A percentile compares a stretch with the other conserved stretches of the same genome.
Conservation (phyloP, 2,797 vertebrate species). For the Sebastiscus albofasciatus region DNA sequence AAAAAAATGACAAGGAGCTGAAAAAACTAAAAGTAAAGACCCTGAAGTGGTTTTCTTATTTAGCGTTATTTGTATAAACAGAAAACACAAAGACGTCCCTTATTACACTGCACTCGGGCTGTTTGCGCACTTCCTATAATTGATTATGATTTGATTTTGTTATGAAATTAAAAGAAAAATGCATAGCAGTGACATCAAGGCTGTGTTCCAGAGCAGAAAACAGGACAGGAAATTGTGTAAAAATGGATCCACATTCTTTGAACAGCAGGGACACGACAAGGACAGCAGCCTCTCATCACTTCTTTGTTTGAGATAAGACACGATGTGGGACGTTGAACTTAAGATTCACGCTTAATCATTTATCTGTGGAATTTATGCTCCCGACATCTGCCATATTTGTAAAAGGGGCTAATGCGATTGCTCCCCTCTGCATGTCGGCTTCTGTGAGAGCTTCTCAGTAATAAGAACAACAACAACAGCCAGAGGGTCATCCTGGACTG, state of each 20-base stretch:
- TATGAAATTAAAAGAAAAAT: slow-evolving; percentile 9
- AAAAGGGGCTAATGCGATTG: background rate
- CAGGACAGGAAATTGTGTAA: slow-evolving; percentile 7
- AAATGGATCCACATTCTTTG: slow-evolving; percentile 8
- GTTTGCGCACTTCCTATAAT: background rate
- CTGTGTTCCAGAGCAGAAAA: background rate
- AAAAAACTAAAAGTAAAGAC: slow-evolving; percentile 5
- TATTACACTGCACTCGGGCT: background rate
- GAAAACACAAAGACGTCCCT: background rate
- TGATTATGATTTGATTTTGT: slow-evolving; percentile 35
- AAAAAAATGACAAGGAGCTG: slow-evolving; percentile 22
- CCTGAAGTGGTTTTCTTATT: background rate
- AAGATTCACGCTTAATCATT: background rate
- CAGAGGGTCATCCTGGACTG: slow-evolving; percentile 25
- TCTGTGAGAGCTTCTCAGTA: slow-evolving; percentile 18
- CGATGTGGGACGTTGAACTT: background rate
- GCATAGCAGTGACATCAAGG: background rate
- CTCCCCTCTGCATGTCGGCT: background rate
- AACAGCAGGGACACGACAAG: slow-evolving; percentile 9
- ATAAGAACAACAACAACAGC: slow-evolving; percentile 41
- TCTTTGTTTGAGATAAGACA: background rate
- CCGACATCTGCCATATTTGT: background rate
- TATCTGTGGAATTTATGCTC: background rate
- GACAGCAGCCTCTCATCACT: background rate
- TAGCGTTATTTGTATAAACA: background rate